Percentiles rank a stretch among this genome's conserved stretches.
These are phyloP conservation scores for Halocynthia aurantium DNA, from an alignment of 23 tunicate genomes.

Conservation along the genomic window DNA sequence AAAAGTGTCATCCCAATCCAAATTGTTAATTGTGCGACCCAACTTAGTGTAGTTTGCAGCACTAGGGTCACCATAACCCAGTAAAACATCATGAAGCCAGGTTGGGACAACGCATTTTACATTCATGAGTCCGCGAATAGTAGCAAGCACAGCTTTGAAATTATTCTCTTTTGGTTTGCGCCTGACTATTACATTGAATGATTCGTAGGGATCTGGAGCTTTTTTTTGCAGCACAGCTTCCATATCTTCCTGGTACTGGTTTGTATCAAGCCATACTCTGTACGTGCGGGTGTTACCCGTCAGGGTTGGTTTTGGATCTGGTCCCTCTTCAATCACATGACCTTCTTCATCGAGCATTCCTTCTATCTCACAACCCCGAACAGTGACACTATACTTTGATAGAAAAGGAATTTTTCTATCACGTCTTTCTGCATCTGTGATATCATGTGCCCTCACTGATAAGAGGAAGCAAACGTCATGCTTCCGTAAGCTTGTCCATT, in stretches of 20 bases:
- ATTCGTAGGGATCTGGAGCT: slow-evolving; percentile 83
- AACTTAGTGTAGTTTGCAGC: slow-evolving; percentile 86
- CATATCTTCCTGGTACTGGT: slow-evolving; percentile 98
- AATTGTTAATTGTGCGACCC: slow-evolving; percentile 52
- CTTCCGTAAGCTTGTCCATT: slow-evolving; percentile 95
- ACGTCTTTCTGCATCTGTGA: slow-evolving; percentile 25
- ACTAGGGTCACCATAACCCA: slow-evolving; percentile 96
- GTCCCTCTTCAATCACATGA: slow-evolving; percentile 96
- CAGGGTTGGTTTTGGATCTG: slow-evolving; percentile 89
- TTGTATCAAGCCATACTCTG: slow-evolving; percentile 96
- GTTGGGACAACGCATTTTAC: slow-evolving; percentile 98
- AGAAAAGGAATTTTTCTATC: slow-evolving; percentile 52
- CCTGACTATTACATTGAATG: slow-evolving; percentile 85
- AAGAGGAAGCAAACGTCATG: slow-evolving; percentile 90
- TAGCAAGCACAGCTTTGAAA: slow-evolving; percentile 95
- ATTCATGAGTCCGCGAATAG: slow-evolving; percentile 93
- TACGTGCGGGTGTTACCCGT: slow-evolving; percentile 63
- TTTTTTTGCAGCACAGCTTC: slow-evolving; percentile 68
- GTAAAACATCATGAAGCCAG: slow-evolving; percentile 97
- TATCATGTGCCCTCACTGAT: slow-evolving; percentile 22
- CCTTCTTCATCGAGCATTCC: slow-evolving; percentile 98
- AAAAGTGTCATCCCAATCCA: slow-evolving; percentile 98
- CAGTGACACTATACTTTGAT: slow-evolving; percentile 72
- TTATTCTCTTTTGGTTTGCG: slow-evolving; percentile 99
- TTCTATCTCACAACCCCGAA: slow-evolving; percentile 99